These are phyloP conservation scores for Tor tambroides DNA, from an alignment of 2,113 vertebrate genomes.

Conservation along the genomic window DNA sequence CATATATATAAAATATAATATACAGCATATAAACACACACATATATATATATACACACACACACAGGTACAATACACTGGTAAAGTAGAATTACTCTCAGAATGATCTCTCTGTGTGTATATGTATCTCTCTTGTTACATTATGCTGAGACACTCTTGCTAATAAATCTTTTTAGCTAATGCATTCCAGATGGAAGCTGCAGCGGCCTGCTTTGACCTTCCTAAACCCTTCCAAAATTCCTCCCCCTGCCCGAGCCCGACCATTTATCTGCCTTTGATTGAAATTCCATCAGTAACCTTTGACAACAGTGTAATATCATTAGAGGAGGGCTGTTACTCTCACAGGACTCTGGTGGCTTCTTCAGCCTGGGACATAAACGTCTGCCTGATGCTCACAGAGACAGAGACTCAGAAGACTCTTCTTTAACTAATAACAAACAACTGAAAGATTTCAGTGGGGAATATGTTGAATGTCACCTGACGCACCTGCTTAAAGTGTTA, in stretches of 20 bases:
- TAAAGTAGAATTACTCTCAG: neutral
- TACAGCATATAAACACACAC: too few species aligned
- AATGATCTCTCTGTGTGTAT: neutral
- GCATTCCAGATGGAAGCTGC: conserved; percentile 93
- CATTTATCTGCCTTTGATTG: conserved; percentile 84
- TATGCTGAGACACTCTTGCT: conserved; percentile 85
- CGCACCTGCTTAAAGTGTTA: too few species aligned
- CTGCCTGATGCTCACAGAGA: neutral
- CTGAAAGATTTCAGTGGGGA: neutral
- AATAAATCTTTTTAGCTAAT: conserved; percentile 92
- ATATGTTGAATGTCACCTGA: neutral
- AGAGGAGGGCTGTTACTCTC: conserved; percentile 55
- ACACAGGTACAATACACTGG: neutral
- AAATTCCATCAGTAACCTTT: conserved; percentile 84
- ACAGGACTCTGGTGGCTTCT: conserved; percentile 3
- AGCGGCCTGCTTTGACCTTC: conserved; percentile 90
- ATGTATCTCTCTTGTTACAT: conserved; percentile 78
- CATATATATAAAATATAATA: too few species aligned
- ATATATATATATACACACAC: too few species aligned
- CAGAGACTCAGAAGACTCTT: conserved; percentile 14
- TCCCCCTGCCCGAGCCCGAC: conserved; percentile 79
- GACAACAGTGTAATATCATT: conserved; percentile 80
- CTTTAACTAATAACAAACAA: neutral
- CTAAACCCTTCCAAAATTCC: conserved; percentile 87
- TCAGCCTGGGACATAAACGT: neutral